phyloP scores from a whole-genome alignment of 2,797 vertebrate species.

The Peromyscus attwateri region DNA sequence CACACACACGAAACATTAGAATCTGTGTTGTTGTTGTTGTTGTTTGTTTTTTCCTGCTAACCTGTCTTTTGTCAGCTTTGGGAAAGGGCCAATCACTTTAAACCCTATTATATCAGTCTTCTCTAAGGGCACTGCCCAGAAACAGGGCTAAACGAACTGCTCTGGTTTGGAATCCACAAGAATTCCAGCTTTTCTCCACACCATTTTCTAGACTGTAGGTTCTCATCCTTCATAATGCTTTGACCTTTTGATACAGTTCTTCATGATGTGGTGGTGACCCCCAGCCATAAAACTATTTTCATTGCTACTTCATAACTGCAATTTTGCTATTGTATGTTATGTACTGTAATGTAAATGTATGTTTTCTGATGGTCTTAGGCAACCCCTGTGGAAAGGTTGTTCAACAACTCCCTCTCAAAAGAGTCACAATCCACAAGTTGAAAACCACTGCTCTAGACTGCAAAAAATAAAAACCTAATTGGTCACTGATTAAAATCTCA shows the following conservation, averaged over 20 bases:
- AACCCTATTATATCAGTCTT: not conserved
- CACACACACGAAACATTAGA: not conserved
- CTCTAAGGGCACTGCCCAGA: not conserved
- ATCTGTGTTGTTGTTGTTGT: not conserved
- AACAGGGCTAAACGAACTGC: not conserved
- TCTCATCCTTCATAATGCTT: not conserved
- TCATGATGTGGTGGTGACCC: not conserved
- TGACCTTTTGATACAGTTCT: not conserved
- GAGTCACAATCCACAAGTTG: not conserved
- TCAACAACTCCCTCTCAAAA: not conserved
- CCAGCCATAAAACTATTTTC: not conserved
- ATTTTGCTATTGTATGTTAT: not conserved
- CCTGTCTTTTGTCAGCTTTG: not conserved
- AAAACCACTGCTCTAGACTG: not conserved
- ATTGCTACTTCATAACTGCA: not conserved
- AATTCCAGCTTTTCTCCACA: slow-evolving; percentile 6
- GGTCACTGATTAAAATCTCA: not conserved
- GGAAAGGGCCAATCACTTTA: not conserved
- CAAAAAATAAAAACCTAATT: not conserved
- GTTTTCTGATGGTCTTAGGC: not conserved
- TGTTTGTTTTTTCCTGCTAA: not conserved
- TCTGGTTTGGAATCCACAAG: not conserved
- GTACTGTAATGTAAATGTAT: not conserved
- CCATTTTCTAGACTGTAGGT: not conserved
- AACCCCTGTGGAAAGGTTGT: not conserved